Percentiles rank a stretch among this genome's conserved stretches.
Conservation (phyloP, 1,140 invertebrate genomes). For the Ostrea edulis region DNA sequence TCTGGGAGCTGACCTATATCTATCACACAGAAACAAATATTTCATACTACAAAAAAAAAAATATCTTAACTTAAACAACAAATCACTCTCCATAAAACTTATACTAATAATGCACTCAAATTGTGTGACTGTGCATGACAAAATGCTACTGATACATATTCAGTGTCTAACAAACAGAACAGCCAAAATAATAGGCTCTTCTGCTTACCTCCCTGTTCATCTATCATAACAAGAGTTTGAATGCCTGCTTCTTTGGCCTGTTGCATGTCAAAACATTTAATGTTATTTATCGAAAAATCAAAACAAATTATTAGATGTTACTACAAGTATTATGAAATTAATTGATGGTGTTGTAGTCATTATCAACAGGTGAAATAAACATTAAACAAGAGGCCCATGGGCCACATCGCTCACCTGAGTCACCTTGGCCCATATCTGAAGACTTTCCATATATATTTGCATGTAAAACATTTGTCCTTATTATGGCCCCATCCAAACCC, state of each 20-base stretch:
- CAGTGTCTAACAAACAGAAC: constrained; percentile 35
- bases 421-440: too few species aligned
- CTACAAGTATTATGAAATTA: too few species aligned
- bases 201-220: constrained; percentile 97
- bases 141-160: constrained; percentile 12
- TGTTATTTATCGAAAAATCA: background rate
- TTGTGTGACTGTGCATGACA: constrained; percentile 2
- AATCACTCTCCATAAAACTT: background rate
- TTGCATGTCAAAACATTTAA: constrained; percentile 83
- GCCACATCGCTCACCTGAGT: too few species aligned
- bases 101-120: constrained; percentile 31
- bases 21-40: constrained; percentile 7
- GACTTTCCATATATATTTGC: too few species aligned
- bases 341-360: too few species aligned
- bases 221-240: constrained; percentile 98
- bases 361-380: too few species aligned
- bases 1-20: background rate
- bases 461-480: too few species aligned
- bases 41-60: background rate
- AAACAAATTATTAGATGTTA: background rate
- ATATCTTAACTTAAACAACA: constrained; percentile 26
- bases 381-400: too few species aligned
- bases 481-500: too few species aligned
- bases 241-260: constrained; percentile 99
- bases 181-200: constrained; percentile 14